A percentile compares a stretch with the other conserved stretches of the same genome.
Conservation (phyloP, 2,888 invertebrate genomes). For the Apotomis turbidana region DNA sequence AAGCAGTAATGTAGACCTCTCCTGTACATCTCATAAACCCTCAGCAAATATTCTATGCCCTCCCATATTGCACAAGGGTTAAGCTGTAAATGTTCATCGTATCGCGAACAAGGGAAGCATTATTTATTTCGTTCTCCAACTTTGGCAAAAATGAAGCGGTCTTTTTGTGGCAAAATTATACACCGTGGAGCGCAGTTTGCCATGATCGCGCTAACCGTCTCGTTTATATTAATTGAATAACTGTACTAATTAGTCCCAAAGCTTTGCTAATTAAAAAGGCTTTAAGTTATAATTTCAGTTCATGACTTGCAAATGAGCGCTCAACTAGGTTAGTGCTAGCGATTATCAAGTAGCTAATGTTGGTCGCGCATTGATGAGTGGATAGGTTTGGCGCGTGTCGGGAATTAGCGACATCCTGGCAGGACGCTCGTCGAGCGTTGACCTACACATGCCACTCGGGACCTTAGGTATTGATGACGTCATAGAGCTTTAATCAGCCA, state of each 20-base stretch:
- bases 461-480: slow-evolving; percentile 26
- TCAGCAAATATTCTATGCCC: slow-evolving; percentile 20
- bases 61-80: slow-evolving; percentile 33
- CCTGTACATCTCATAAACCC: slow-evolving; percentile 17
- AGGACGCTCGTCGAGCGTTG: slow-evolving; percentile 72
- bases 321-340: slow-evolving; percentile 33
- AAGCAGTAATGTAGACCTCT: not conserved
- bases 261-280: slow-evolving; percentile 41
- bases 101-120: slow-evolving; percentile 30
- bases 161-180: slow-evolving; percentile 26
- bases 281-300: slow-evolving; percentile 34
- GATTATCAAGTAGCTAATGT: slow-evolving; percentile 42
- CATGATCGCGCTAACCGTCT: slow-evolving; percentile 29
- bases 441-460: slow-evolving; percentile 52
- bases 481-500: slow-evolving; percentile 17
- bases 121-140: slow-evolving; percentile 26
- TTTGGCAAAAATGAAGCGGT: slow-evolving; percentile 20
- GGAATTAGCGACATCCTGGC: slow-evolving; percentile 78
- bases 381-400: slow-evolving; percentile 66
- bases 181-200: slow-evolving; percentile 25
- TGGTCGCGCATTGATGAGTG: slow-evolving; percentile 49
- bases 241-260: slow-evolving; percentile 41
- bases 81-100: slow-evolving; percentile 28
- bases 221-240: slow-evolving; percentile 40
- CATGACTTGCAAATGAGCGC: slow-evolving; percentile 42